Evolutionary conservation across 2,797 vertebrate species (phyloP).

Genomic region (Xyrichtys novacula): DNA sequence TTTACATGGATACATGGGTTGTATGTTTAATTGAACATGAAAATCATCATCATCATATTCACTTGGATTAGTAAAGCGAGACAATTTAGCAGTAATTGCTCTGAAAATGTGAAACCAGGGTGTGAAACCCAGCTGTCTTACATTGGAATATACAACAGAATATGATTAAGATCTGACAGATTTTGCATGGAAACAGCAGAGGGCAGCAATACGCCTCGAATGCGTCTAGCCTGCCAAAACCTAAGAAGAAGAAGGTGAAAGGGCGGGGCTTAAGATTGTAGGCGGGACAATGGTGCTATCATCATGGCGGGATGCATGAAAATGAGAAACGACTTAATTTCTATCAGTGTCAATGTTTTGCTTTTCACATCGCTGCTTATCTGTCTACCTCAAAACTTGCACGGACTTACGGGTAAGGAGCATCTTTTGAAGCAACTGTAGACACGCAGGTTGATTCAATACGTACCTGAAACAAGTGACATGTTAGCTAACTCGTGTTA

Average conservation of each 20-base stretch:
- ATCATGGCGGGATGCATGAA: slow-evolving; percentile 85
- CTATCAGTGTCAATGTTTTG: not conserved
- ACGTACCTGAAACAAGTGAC: not conserved
- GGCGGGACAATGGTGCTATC: slow-evolving; percentile 18
- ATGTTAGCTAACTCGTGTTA: slow-evolving; percentile 61
- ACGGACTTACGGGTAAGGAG: slow-evolving; percentile 63
- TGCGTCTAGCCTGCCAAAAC: no score
- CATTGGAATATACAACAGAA: no score
- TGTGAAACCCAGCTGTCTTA: no score
- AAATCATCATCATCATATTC: no score
- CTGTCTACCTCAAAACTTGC: slow-evolving; percentile 34
- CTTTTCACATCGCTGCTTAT: slow-evolving; percentile 50
- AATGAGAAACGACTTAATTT: slow-evolving; percentile 23
- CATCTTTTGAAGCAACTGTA: not conserved
- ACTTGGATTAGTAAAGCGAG: no score
- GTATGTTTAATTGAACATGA: no score
- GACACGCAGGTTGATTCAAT: accelerated
- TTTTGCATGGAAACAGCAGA: no score
- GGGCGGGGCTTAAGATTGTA: slow-evolving; percentile 24
- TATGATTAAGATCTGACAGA: no score
- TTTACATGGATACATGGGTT: no score
- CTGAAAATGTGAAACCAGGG: no score
- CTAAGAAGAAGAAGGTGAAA: slow-evolving; percentile 40
- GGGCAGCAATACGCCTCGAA: no score
- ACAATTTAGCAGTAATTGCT: no score